Percentiles rank a stretch among this genome's conserved stretches.
Conservation (phyloP, 1,140 invertebrate genomes). For the Drosophila pruinosa region DNA sequence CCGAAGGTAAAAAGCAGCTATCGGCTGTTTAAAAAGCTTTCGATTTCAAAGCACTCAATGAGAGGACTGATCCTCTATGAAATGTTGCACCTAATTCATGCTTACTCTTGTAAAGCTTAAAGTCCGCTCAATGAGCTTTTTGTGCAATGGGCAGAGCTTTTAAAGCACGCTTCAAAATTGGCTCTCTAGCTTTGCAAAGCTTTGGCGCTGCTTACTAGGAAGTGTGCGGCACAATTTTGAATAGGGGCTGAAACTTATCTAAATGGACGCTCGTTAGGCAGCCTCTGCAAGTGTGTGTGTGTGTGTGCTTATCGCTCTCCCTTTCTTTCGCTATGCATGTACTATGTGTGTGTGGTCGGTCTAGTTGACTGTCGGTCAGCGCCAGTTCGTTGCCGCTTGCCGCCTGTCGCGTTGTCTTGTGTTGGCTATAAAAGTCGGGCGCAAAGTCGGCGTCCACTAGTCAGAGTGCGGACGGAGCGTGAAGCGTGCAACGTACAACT, state of each 20-base stretch:
- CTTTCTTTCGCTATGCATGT: not conserved
- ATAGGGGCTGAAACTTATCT: not conserved
- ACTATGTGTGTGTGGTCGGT: not conserved
- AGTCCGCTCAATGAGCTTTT: not conserved
- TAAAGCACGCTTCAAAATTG: not conserved
- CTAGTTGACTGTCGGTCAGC: conserved; percentile 11
- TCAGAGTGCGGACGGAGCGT: conserved; percentile 35
- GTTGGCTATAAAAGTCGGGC: conserved; percentile 77
- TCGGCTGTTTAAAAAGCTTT: too few relatives aligned
- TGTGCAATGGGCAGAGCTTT: not conserved
- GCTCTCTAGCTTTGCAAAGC: too few relatives aligned
- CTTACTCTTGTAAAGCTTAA: too few relatives aligned
- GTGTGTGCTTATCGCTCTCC: not conserved
- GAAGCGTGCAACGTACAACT: conserved; percentile 52
- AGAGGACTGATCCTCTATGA: too few relatives aligned
- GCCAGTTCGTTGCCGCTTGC: conserved; percentile 7
- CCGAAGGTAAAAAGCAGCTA: too few relatives aligned
- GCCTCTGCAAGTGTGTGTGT: not conserved
- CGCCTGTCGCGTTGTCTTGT: conserved; percentile 36
- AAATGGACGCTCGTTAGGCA: conserved; percentile 2
- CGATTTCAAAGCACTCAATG: too few relatives aligned
- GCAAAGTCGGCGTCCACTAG: conserved; percentile 43
- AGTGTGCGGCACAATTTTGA: not conserved
- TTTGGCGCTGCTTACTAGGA: not conserved
- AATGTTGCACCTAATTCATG: too few relatives aligned